Percentiles rank a stretch among this genome's conserved stretches.
Conservation (phyloP, 2,888 invertebrate species). For the Synergus umbraculus region DNA sequence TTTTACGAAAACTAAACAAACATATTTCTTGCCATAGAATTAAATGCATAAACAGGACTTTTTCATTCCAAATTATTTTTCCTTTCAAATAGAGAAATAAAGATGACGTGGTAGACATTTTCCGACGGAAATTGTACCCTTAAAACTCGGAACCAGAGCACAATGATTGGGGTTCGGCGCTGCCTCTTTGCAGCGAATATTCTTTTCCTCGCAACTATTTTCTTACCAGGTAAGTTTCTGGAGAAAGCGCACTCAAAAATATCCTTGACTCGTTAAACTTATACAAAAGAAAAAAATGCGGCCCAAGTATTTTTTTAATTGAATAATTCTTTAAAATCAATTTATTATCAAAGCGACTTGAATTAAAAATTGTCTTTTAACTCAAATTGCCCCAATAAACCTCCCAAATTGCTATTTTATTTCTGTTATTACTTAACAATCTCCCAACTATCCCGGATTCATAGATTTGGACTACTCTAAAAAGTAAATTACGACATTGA, state of each 20-base stretch:
- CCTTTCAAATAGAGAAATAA: conserved; percentile 21
- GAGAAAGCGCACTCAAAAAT: background rate
- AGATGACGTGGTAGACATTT: conserved; percentile 39
- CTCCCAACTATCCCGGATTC: conserved; percentile 24
- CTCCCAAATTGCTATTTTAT: too few relatives aligned
- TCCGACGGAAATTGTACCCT: background rate
- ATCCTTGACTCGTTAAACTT: background rate
- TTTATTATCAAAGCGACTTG: background rate
- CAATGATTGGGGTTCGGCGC: conserved; percentile 35
- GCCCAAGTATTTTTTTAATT: too few relatives aligned
- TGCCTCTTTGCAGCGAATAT: conserved; percentile 34
- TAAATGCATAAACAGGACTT: too few relatives aligned
- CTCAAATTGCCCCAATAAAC: too few relatives aligned
- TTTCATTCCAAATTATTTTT: background rate
- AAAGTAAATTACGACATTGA: conserved; percentile 36
- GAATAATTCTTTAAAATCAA: too few relatives aligned
- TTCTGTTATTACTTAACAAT: background rate
- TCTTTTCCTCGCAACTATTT: conserved; percentile 10
- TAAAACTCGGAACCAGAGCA: conserved; percentile 19
- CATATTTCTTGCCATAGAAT: too few relatives aligned
- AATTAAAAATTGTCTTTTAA: too few relatives aligned
- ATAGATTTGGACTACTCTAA: background rate
- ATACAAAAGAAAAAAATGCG: background rate
- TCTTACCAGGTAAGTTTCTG: background rate
- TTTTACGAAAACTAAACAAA: too few relatives aligned